Evolutionary conservation across 2,113 vertebrate genomes (phyloP).

Genomic region (Xyliphius kryptos): DNA sequence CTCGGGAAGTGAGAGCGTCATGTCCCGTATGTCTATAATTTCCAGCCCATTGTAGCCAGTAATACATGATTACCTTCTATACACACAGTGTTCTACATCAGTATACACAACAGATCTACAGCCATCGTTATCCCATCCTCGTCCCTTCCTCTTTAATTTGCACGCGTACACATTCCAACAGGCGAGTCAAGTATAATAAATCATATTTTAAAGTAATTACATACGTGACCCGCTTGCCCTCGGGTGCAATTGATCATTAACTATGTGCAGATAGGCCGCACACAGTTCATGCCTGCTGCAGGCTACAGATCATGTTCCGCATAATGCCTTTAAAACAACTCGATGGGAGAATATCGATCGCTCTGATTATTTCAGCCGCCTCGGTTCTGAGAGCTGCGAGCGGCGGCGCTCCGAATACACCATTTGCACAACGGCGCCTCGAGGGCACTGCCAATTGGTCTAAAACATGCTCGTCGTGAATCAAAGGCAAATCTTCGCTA

Average conservation of each 20-base stretch:
- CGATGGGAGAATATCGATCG: not conserved
- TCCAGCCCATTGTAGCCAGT: no score
- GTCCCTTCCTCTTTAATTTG: no score
- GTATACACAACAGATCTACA: no score
- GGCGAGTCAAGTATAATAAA: not conserved
- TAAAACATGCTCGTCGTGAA: not conserved
- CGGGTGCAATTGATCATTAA: not conserved
- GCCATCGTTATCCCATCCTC: no score
- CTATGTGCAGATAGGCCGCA: not conserved
- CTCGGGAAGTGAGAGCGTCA: no score
- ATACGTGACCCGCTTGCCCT: not conserved
- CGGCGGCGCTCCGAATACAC: not conserved
- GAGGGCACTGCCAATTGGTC: not conserved
- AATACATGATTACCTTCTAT: no score
- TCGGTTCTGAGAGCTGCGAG: not conserved
- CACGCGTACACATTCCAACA: constrained; percentile 18
- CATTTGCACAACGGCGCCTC: not conserved
- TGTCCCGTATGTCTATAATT: no score
- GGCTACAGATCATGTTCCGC: constrained; percentile 11
- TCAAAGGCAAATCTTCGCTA: not conserved
- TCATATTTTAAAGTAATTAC: not conserved
- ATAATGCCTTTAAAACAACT: constrained; percentile 12
- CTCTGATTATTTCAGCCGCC: not conserved
- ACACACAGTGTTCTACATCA: no score
- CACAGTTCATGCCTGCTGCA: constrained; percentile 10